A percentile compares a stretch with the other conserved stretches of the same genome.
These are phyloP conservation scores for Andrena praecox DNA, from an alignment of 2,888 invertebrate species.

Conservation along the genomic window DNA sequence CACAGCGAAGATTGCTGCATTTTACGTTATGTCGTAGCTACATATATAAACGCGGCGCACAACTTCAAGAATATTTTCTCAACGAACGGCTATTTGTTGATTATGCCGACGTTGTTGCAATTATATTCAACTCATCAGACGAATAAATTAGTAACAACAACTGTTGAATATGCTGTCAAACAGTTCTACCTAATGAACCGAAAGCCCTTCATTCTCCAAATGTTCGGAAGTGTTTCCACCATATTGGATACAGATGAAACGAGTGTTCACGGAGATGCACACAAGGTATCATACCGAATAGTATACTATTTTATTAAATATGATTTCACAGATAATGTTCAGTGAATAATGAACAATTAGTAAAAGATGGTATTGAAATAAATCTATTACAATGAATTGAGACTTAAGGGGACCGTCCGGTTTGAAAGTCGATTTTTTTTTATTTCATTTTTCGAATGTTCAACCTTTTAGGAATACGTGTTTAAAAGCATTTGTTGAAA, in stretches of 20 bases:
- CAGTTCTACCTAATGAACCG: conserved; percentile 99
- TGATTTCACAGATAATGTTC: too few species aligned
- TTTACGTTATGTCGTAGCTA: conserved; percentile 97
- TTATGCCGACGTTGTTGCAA: conserved; percentile 98
- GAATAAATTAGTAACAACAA: conserved; percentile 96
- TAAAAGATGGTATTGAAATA: too few species aligned
- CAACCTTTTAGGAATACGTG: too few species aligned
- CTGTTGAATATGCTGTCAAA: conserved; percentile 98
- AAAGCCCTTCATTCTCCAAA: conserved; percentile 99
- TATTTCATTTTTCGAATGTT: too few species aligned
- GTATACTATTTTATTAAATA: too few species aligned
- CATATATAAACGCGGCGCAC: conserved; percentile 98
- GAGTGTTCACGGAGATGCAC: conserved; percentile 95
- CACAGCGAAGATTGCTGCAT: conserved; percentile 99
- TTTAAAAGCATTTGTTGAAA: too few species aligned
- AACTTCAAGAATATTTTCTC: conserved; percentile 99
- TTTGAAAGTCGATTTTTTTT: too few species aligned
- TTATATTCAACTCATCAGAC: conserved; percentile 99
- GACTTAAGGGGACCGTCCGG: too few species aligned
- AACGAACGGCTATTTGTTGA: conserved; percentile 97
- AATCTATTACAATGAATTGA: too few species aligned
- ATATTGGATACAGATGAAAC: conserved; percentile 97
- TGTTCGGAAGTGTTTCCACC: conserved; percentile 99
- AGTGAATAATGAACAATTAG: too few species aligned
- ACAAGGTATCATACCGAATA: conserved; percentile 88